Evolutionary conservation across 2,113 vertebrate species (phyloP), one percentile per base, ranked within the genome.

Genomic region (Sebastes schlegelii): DNA sequence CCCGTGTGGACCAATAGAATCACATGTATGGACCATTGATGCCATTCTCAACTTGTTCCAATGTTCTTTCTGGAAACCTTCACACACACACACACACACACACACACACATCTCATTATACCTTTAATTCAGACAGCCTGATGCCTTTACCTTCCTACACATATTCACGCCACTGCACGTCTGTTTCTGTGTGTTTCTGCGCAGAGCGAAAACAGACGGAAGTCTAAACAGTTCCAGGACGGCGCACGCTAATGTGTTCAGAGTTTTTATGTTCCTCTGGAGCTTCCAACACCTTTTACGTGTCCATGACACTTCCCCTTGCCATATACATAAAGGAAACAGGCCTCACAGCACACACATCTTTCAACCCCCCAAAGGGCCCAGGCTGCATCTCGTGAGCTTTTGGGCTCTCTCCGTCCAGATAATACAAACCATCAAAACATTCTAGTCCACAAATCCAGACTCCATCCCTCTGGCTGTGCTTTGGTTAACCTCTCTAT

Each of bases 401-500:
- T 76, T 78, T 65, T 5, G 4, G 63, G 52, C 51, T 73, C 77
- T 62, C 17, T 62, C 17, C 4, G 57, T 90, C 77, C 70, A 87
- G 84, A 92, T 85, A 83, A 91, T 68, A 88, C 62, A 86, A 88
- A 87, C 76, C 78, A 87, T 83, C 68, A 83, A 77, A 85, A 86
- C 72, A 82, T 14, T 81, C 42, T 16, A 65, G 42, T 86, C 70
- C 68, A 75, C 76, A 89, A 89, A 91, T 63, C 69, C 83, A 87
- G 86, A 86, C 82, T 79, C 46, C 19, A 23, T 75, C 76, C 75
- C 76, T 69, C 76, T 82, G 77, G 90, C 85, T 89, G 71, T 86
- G 76, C 79, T 91, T 89, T 86, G 83, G 83, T 90, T 88, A 91
- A 90, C 89, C 84, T 86, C 86, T 78, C 77, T 77, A 91, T 89